These are phyloP conservation scores for Stenoptilia bipunctidactyla DNA, from an alignment of 2,888 invertebrate species.

Conservation along the genomic window DNA sequence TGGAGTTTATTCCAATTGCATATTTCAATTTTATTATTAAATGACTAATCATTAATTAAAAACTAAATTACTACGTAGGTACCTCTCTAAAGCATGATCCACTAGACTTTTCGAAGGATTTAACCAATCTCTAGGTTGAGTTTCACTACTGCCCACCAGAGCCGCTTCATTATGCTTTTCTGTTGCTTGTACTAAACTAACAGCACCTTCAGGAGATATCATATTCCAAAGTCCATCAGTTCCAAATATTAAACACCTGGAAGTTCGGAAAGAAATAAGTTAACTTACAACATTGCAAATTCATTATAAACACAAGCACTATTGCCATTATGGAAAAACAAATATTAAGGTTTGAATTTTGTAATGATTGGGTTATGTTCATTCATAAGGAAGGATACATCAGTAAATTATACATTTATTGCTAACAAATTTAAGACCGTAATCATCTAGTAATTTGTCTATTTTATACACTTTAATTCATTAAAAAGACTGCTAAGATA, in stretches of 20 bases:
- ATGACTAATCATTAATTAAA: background rate
- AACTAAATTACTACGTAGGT: slow-evolving; percentile 1
- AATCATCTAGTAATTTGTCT: no score
- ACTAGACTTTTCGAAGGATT: slow-evolving; percentile 94
- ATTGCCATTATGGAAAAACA: slow-evolving; percentile 1
- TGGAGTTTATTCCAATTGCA: no score
- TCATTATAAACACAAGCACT: no score
- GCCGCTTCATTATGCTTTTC: slow-evolving; percentile 84
- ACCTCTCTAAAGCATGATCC: slow-evolving; percentile 79
- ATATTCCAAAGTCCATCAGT: slow-evolving; percentile 99
- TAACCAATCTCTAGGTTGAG: slow-evolving; percentile 74
- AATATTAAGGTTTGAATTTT: background rate
- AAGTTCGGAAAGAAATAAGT: no score
- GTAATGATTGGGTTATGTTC: no score
- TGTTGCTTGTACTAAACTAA: slow-evolving; percentile 85
- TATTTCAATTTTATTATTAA: no score
- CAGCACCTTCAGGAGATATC: slow-evolving; percentile 86
- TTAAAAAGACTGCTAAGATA: no score
- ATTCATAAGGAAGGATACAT: no score
- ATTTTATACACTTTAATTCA: no score
- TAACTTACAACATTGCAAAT: no score
- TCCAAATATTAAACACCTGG: slow-evolving; percentile 91
- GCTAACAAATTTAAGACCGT: no score
- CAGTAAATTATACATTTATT: no score
- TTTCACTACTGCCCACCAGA: slow-evolving; percentile 50